Conservation (phyloP, 2,113 vertebrate species). For the Rhinopithecus roxellana region DNA sequence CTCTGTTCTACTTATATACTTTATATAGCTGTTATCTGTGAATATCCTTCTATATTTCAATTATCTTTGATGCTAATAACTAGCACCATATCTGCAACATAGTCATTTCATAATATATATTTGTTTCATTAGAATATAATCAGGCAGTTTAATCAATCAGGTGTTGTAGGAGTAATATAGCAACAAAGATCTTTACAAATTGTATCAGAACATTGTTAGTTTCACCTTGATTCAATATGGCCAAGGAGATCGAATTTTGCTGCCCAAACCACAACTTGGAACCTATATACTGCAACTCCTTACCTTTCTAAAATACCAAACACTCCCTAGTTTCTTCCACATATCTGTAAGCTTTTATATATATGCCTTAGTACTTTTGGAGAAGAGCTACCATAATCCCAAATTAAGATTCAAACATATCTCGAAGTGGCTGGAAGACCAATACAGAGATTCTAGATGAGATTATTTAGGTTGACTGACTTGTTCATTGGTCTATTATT, state of each 20-base stretch:
- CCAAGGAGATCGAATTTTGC: background rate
- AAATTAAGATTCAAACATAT: background rate
- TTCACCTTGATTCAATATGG: background rate
- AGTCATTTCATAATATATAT: background rate
- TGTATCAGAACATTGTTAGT: background rate
- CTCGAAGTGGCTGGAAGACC: background rate
- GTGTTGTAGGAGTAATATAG: background rate
- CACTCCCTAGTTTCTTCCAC: background rate
- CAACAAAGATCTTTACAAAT: background rate
- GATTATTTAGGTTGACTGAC: background rate
- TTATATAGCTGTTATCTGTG: background rate
- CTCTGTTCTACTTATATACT: background rate
- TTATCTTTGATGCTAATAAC: background rate
- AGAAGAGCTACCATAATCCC: background rate
- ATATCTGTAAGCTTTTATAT: background rate
- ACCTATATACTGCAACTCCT: background rate
- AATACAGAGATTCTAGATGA: background rate
- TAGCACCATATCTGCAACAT: background rate
- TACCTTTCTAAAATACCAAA: background rate
- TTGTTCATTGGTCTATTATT: background rate
- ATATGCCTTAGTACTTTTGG: background rate
- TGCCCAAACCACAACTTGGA: background rate
- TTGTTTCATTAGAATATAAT: background rate
- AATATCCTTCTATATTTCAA: background rate
- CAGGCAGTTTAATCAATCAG: background rate